A percentile compares a stretch with the other conserved stretches of the same genome.
phyloP scores from a whole-genome alignment of 2,797 vertebrate genomes.

The Setipinna tenuifilis region DNA sequence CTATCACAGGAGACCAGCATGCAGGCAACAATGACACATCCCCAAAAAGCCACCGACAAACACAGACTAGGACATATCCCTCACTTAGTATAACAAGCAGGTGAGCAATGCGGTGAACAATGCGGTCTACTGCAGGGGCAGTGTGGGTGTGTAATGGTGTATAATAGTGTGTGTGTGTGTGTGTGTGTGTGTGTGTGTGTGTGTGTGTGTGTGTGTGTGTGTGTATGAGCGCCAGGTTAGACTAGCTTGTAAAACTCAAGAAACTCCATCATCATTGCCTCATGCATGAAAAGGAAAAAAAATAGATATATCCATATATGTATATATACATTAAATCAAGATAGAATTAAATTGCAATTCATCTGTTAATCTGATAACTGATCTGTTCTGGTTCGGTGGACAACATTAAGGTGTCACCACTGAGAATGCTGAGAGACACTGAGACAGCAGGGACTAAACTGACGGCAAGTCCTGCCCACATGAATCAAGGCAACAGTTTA shows the following conservation, averaged over 20 bases:
- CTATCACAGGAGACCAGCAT: slow-evolving; percentile 47
- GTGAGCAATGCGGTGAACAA: neutral
- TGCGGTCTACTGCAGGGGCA: neutral
- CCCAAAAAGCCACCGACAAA: slow-evolving; percentile 20
- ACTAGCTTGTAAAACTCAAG: neutral
- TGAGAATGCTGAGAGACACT: neutral
- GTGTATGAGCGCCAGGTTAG: neutral
- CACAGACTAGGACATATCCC: slow-evolving; percentile 33
- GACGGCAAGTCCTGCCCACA: neutral
- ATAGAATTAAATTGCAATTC: slow-evolving; percentile 6
- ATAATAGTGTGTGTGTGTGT: neutral
- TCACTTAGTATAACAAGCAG: neutral
- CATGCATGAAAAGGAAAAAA: neutral
- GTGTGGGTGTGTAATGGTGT: neutral
- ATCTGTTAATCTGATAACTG: neutral
- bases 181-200: neutral
- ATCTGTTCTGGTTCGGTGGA: neutral
- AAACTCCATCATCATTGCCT: neutral
- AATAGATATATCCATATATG: neutral
- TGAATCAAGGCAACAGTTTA: slow-evolving; percentile 22
- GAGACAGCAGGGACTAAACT: neutral
- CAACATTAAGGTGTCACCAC: slow-evolving; percentile 1
- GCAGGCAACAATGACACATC: slow-evolving; percentile 34
- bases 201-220: neutral
- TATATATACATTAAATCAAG: neutral